Evolutionary conservation across 2,797 vertebrate species (phyloP), one percentile per base, ranked within the genome.

Genomic region (Coreius guichenoti): DNA sequence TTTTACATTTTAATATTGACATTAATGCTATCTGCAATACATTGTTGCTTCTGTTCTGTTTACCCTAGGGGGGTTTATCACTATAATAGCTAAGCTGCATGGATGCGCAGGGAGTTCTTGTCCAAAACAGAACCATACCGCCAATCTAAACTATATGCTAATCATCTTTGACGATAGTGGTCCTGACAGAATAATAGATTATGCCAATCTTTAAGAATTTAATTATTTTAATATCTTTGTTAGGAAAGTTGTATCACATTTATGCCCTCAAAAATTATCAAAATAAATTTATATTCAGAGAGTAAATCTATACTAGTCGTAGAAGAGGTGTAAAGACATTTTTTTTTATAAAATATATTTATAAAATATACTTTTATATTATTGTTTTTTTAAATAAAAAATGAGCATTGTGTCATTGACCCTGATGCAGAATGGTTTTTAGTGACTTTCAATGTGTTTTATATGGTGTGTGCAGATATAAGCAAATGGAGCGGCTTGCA

Each of bases 401-500:
- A 49, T 74, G 0, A 49, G 45, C 26, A 51, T 31, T 33, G 9
- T 6, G 5, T 33, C 1, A 12, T 31, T 74, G 72, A n/a, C 5
- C 29, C 21, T 56, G 12, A 76, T 56, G 33, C 6, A 23, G 21
- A 56, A 76, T 39, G 5, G 0, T n/a, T 56, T 29, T 58, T 39
- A 39, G 33, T 58, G 7, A 39, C 12, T 56, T 77, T 39, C 1
- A 17, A 9, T 1, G 19, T 68, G 14, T 45, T 61, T 76, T 26
- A 26, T 61, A 9, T 43, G 23, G 8, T 80, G 5, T 80, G 3
- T 58, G 21, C 94, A 99, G 98, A 96, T 98, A 97, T 95, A 98
- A 97, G 94, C 95, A 97, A 86, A 95, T 97, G 93, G 98, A 99
- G 92, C 95, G 96, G 82, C 90, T 97, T 68, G 97, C 97, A 87